phyloP scores from a whole-genome alignment of 2,113 vertebrate species.

The Paradisaea rubra region DNA sequence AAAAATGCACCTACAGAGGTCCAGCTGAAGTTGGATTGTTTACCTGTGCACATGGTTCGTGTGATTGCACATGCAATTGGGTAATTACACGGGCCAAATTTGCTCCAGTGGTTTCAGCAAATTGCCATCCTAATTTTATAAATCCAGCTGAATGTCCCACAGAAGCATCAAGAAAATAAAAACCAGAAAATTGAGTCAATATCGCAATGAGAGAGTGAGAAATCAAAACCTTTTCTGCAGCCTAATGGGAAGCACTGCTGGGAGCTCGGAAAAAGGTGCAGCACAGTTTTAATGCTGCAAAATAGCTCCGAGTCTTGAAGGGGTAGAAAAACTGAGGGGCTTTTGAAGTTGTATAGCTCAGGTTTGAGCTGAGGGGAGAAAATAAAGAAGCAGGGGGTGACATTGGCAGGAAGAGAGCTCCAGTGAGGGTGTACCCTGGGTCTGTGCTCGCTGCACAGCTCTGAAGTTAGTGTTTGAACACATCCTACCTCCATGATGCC shows the following conservation, averaged over 20 bases:
- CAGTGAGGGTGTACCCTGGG: not conserved
- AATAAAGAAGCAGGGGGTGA: not conserved
- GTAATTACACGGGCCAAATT: conserved; percentile 7
- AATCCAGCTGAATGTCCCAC: not conserved
- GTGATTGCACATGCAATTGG: not conserved
- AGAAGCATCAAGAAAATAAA: not conserved
- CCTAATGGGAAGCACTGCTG: not conserved
- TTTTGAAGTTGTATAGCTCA: not conserved
- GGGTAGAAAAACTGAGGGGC: not conserved
- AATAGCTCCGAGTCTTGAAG: not conserved
- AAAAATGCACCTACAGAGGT: not conserved
- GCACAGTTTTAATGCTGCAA: not conserved
- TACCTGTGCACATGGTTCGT: not conserved
- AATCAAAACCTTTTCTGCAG: not conserved
- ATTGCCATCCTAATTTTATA: not conserved
- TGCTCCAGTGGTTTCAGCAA: not conserved
- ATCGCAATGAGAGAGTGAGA: not conserved
- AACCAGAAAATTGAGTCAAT: not conserved
- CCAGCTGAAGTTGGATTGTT: conserved; percentile 6
- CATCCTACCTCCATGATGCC: fast-evolving
- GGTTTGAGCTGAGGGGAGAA: not conserved
- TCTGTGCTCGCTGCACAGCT: not conserved
- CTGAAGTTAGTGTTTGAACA: not conserved
- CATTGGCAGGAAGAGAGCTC: not conserved
- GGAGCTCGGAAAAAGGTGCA: not conserved